Conservation (phyloP, 2,797 vertebrate genomes). For the Paratrypauchen microcephalus region DNA sequence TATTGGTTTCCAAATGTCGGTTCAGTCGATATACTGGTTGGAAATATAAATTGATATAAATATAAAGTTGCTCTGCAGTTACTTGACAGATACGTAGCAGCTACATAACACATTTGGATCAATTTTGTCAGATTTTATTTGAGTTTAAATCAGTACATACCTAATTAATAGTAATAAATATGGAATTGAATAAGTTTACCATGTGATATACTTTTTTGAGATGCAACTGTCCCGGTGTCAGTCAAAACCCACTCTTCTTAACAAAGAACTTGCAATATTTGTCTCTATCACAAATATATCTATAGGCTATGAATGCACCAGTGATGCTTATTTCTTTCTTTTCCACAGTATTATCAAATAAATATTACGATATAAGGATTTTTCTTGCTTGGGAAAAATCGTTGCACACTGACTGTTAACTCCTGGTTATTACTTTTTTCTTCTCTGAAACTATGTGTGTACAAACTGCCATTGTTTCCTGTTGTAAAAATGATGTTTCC, state of each 20-base stretch:
- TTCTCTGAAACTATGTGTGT: constrained; percentile 60
- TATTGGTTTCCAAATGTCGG: too few species aligned
- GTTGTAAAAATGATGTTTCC: constrained; percentile 71
- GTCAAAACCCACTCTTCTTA: constrained; percentile 26
- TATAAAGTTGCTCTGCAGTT: too few species aligned
- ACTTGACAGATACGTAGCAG: too few species aligned
- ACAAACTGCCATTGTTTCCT: constrained; percentile 72
- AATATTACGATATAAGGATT: constrained; percentile 57
- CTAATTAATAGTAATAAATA: background rate
- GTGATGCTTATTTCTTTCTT: constrained; percentile 58
- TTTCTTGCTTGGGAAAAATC: constrained; percentile 54
- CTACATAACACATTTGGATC: too few species aligned
- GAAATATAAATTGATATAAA: too few species aligned
- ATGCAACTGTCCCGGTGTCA: constrained; percentile 12
- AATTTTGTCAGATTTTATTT: too few species aligned
- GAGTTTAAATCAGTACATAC: too few species aligned
- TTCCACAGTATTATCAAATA: constrained; percentile 52
- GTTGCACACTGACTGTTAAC: constrained; percentile 78
- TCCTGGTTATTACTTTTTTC: constrained; percentile 26
- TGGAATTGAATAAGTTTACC: background rate
- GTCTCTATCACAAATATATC: constrained; percentile 46
- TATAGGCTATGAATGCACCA: constrained; percentile 48
- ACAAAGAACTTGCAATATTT: constrained; percentile 65
- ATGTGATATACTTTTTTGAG: background rate
- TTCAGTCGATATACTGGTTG: too few species aligned